Evolutionary conservation across 2,797 vertebrate species (phyloP), one percentile per base, ranked within the genome.

Genomic region (Sebastes minor): DNA sequence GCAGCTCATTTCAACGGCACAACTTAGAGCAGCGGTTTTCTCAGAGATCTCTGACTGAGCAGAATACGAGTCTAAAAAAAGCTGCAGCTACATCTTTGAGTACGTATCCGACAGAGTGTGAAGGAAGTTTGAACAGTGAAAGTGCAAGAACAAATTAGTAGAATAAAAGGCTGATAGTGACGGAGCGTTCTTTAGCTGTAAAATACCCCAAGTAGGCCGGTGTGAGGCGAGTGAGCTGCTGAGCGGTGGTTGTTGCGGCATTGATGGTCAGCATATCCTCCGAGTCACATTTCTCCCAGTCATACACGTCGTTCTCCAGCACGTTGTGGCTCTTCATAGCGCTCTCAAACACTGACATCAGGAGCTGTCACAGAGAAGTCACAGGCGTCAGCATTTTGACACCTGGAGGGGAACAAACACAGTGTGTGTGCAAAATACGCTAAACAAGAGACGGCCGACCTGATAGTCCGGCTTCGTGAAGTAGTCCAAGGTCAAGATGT

Each of bases 391-490:
- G 85, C 80, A 14, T 82, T 70, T 77, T 46, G 69, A 78, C 38
- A 55, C 32, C 18, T 4, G 59, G 18, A 63, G 14, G 52, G 27
- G 14, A 78, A 87, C 20, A 71, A 72, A 79, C 30, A 52, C 46
- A 20, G 46, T 18, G 46, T 9, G 20, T 6, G 4, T 62, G 59
- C 59, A 64, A 80, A 86, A 81, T 20, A 53, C 5, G 4, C 12
- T 25, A 76, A 71, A 33, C 35, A 68, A 38, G 63, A 42, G 11
- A 78, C 5, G 27, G 10, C 70, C 88, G 91, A 99, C 99, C 97
- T 98, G 95, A 90, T 99, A 99, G 94, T 99, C 98, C 3, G 99
- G 99, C 88, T 98, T 99, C 38, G 98, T 99, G 94, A 96, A 97
- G 92, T 99, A 99, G 94, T 99, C 98, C 91, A 99, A 94, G 86